Conservation (phyloP, 2,797 vertebrate species). For the Pangasius sanitwongsei region DNA sequence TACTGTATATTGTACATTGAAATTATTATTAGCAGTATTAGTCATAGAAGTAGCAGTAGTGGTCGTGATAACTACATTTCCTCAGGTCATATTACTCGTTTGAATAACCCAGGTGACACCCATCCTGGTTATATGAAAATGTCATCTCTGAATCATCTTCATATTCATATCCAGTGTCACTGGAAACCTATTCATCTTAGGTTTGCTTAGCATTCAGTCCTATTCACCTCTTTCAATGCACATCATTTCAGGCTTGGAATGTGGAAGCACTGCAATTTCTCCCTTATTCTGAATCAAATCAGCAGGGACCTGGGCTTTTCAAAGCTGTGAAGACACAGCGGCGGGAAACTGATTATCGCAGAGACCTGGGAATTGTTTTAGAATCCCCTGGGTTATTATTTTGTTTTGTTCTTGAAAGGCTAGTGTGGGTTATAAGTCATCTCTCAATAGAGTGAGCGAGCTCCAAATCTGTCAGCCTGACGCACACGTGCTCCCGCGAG, state of each 20-base stretch:
- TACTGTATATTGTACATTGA: not conserved
- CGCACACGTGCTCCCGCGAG: conserved; percentile 1
- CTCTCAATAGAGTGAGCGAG: conserved; percentile 35
- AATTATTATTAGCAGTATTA: not conserved
- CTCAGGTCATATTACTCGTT: not conserved
- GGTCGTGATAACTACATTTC: not conserved
- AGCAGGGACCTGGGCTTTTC: conserved; percentile 28
- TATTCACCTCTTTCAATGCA: conserved; percentile 13
- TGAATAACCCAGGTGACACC: not conserved
- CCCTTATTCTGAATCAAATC: conserved; percentile 37
- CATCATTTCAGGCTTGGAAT: conserved; percentile 39
- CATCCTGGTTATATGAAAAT: not conserved
- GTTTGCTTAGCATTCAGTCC: conserved; percentile 37
- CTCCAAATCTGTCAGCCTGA: conserved; percentile 45
- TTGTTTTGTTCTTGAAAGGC: conserved; percentile 48
- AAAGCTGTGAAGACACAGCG: conserved; percentile 4
- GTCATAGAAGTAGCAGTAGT: not conserved
- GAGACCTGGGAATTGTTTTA: conserved; percentile 48
- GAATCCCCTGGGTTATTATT: conserved; percentile 45
- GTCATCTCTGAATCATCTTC: not conserved
- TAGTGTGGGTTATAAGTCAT: conserved; percentile 36
- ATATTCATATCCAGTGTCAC: conserved; percentile 7
- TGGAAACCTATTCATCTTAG: conserved; percentile 6
- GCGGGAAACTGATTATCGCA: conserved; percentile 39
- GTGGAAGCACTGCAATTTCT: conserved; percentile 21